Evolutionary conservation across 2,888 invertebrate species (phyloP), one percentile per base, ranked within the genome.

Genomic region (Barypeithes pellucidus): DNA sequence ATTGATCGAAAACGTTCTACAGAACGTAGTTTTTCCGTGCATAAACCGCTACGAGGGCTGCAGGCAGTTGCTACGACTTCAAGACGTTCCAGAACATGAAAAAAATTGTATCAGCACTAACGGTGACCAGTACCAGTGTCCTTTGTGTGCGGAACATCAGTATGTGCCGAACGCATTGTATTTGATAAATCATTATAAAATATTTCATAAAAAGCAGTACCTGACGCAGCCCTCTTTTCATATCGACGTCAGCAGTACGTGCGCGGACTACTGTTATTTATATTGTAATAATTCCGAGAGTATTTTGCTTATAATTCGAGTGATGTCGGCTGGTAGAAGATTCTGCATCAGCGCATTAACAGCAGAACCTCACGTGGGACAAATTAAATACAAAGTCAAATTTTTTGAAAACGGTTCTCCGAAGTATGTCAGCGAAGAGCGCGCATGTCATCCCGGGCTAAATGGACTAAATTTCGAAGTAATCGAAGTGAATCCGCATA

Each of bases 71-170:
- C n/a, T n/a, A n/a, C n/a, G n/a, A 59, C 39, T 33, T 18, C 14
- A 33, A 18, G 59, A 59, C 18, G 20, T 39, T 18, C 9, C 18
- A 18, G 39, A 59, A n/a, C 59, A 59, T 12, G 59, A 59, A 59
- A 20, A 39, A 36, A 12, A 18, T 16, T 59, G 59, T 20, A 9
- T 36, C 1, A 24, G 5, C 5, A 2, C 5, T 24, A 39, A 39
- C 2, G 12, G 20, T 12, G 18, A 9, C n/a, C n/a, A n/a, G 4
- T 59, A 59, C 39, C 18, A 8, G 9, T 59, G 59, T 18, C 59
- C 59, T 7, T 11, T 59, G 39, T 59, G 59, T 12, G 3, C 39
- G 3, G 20, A 59, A 59, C 16, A 36, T 8, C 7, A 20, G 18
- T 59, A 59, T 29, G 3, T 7, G 4, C 20, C 20, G 3, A 59